Percentiles rank a stretch among this genome's conserved stretches.
Conservation (phyloP, 2,797 vertebrate species). For the Thamnophis elegans region DNA sequence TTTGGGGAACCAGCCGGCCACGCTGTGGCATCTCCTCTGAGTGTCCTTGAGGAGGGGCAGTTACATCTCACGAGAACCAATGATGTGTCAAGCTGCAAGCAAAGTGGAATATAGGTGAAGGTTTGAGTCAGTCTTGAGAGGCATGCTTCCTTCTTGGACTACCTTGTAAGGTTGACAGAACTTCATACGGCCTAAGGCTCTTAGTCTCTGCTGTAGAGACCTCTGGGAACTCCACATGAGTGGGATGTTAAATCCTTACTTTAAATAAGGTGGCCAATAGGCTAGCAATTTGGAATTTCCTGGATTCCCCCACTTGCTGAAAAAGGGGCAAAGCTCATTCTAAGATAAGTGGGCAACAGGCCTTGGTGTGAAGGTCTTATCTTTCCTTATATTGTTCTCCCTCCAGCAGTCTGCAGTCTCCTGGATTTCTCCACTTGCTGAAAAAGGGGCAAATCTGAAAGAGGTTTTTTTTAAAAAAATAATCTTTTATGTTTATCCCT, state of each 20-base stretch:
- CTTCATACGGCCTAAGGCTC: background rate
- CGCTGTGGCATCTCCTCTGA: too few species aligned
- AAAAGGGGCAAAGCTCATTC: background rate
- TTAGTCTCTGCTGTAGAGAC: background rate
- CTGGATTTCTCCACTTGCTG: too few species aligned
- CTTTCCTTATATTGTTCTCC: background rate
- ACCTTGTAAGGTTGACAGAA: background rate
- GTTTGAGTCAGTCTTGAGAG: too few species aligned
- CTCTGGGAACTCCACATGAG: background rate
- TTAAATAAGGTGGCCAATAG: background rate
- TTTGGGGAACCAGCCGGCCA: too few species aligned
- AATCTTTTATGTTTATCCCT: too few species aligned
- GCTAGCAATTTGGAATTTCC: background rate
- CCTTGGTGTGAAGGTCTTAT: background rate
- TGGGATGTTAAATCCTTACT: background rate
- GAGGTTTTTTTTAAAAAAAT: too few species aligned
- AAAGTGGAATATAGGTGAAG: too few species aligned
- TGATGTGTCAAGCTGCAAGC: too few species aligned
- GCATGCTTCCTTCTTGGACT: background rate
- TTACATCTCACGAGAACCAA: too few species aligned
- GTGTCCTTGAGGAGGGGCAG: too few species aligned
- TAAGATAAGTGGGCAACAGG: background rate
- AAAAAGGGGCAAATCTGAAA: background rate
- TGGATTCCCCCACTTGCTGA: background rate
- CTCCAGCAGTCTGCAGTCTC: too few species aligned